Conservation (phyloP, 2,113 vertebrate genomes). For the Dolichallabes microphthalmus region DNA sequence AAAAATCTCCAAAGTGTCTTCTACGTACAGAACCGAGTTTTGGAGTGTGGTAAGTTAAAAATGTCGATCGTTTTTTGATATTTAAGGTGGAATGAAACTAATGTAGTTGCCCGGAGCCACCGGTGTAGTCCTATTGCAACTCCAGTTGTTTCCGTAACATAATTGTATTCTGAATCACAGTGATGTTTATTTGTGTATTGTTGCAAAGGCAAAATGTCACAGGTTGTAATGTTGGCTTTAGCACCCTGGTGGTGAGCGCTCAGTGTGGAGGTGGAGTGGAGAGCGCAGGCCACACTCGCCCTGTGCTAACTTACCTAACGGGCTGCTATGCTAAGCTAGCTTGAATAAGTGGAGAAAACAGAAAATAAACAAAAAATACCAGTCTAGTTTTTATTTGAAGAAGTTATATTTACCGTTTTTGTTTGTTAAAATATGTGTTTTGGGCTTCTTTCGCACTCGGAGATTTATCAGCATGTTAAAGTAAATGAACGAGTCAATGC, state of each 20-base stretch:
- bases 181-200: constrained; percentile 60
- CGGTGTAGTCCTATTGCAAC: constrained; percentile 66
- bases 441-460: too few relatives aligned
- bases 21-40: constrained; percentile 76
- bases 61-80: constrained; percentile 38
- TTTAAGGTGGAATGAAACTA: constrained; percentile 37
- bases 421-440: background rate
- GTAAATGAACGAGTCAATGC: background rate
- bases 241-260: constrained; percentile 64
- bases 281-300: constrained; percentile 66
- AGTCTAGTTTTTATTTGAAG: background rate
- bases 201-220: constrained; percentile 69
- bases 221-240: constrained; percentile 57
- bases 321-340: constrained; percentile 43
- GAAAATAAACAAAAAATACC: too few relatives aligned
- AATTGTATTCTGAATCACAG: constrained; percentile 33
- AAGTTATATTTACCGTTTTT: background rate
- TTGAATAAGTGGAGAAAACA: background rate
- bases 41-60: constrained; percentile 74
- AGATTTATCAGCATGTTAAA: background rate
- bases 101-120: constrained; percentile 62
- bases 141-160: constrained; percentile 62
- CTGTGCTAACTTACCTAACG: constrained; percentile 39
- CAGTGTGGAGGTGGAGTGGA: constrained; percentile 59
- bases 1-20: constrained; percentile 64